These are phyloP conservation scores for Thaleichthys pacificus DNA, from an alignment of 2,797 vertebrate species.

Conservation along the genomic window DNA sequence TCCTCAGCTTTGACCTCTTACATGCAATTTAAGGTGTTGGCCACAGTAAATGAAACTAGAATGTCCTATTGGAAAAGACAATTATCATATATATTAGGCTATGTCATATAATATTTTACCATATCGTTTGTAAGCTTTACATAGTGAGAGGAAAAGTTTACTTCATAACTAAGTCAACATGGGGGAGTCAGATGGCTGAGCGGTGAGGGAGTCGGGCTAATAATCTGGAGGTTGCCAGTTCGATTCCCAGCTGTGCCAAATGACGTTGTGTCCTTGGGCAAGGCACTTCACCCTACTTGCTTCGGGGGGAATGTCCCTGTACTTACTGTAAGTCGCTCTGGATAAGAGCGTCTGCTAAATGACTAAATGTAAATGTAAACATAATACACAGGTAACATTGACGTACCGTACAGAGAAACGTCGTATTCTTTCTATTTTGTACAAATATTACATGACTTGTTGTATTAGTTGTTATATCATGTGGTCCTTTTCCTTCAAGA, in stretches of 20 bases:
- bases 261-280: too few relatives aligned
- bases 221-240: too few relatives aligned
- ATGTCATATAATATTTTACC: neutral
- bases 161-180: neutral
- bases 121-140: neutral
- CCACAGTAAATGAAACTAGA: neutral
- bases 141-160: neutral
- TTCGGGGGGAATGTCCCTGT: too few relatives aligned
- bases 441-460: neutral
- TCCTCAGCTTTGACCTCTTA: neutral
- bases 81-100: neutral
- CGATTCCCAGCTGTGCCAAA: too few relatives aligned
- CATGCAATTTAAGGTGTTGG: neutral
- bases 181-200: too few relatives aligned
- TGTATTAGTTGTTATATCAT: too few relatives aligned
- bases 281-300: too few relatives aligned
- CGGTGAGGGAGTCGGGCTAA: too few relatives aligned
- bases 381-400: neutral
- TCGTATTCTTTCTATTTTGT: neutral
- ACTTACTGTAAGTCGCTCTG: too few relatives aligned
- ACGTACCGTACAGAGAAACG: neutral
- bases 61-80: neutral
- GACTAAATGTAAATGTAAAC: too few relatives aligned
- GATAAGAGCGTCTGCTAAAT: too few relatives aligned
- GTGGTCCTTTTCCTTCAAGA: too few relatives aligned